Base-by-base conservation (phyloP, 2,113 vertebrate species). In the Semicossyphus pulcher region DNA sequence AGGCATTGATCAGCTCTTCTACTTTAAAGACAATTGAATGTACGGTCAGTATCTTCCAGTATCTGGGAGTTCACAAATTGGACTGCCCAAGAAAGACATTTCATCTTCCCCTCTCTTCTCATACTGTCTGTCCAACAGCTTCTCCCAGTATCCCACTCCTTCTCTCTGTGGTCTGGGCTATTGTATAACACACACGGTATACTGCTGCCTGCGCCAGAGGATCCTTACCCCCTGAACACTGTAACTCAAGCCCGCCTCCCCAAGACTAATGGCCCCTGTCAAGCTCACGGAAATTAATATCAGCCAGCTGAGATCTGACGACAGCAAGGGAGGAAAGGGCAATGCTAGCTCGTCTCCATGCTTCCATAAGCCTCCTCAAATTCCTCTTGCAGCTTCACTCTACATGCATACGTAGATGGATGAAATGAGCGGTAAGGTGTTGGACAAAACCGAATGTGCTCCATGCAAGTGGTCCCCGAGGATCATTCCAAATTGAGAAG, bases 251-350 rank as follows among this genome's bases (percentile, higher is more conserved):
- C 62, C 81, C 90, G n/a, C 74, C 60, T 82, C 67, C 39, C 51
- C 44, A 86, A 85, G 86, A 93, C 76, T 79, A 91, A 86, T 83
- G 86, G 81, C 81, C 71, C 76, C 86, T 92, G 92, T 93, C 89
- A 91, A 78, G 58, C 56, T 68, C 52, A 58, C 76, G 83, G 81
- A 84, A 88, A 89, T 85, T 36, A 85, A 90, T 80, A 81, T 87
- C 72, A 85, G 79, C 72, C 86, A 90, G 64, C 73, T 81, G 83
- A 31, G 12, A 71, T 89, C 82, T 84, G 64, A 26, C 29, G 53
- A 83, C 62, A 81, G 41, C 18, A 15, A 28, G 34, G 31, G 2
- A 84, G 84, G 89, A 63, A 29, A 42, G 87, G 79, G 82, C 45
- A 44, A 63, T 4, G 32, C 82, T 91, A 78, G 79, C 76, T 70